Conservation (phyloP, 1,140 invertebrate species). For the Cherax quadricarinatus region DNA sequence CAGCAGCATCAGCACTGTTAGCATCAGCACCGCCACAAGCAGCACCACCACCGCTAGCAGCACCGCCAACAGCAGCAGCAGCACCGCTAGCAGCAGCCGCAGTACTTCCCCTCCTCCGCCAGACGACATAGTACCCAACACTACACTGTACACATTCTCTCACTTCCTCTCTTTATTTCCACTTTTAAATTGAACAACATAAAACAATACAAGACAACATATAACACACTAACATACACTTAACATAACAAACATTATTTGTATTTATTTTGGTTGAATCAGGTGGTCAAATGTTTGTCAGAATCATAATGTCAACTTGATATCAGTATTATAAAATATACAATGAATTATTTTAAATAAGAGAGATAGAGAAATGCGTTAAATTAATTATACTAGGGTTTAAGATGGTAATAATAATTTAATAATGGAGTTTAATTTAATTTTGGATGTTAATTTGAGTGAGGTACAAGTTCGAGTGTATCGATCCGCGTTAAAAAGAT, state of each 20-base stretch:
- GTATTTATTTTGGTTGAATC: slow-evolving; percentile 66
- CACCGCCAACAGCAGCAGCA: too few relatives aligned
- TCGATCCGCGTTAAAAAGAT: slow-evolving; percentile 65
- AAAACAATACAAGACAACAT: neutral
- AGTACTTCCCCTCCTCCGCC: neutral
- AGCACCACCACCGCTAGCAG: too few relatives aligned
- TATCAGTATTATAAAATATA: neutral
- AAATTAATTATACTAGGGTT: neutral
- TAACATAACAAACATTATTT: neutral
- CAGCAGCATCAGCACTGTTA: too few relatives aligned
- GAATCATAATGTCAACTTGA: neutral
- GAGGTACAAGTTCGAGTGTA: slow-evolving; percentile 36
- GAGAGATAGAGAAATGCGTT: neutral
- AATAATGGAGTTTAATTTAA: neutral
- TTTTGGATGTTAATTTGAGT: neutral
- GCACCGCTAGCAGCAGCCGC: too few relatives aligned
- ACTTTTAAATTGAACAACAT: neutral
- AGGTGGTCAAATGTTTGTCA: slow-evolving; percentile 43
- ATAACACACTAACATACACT: neutral
- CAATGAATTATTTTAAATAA: neutral
- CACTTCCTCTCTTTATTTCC: neutral
- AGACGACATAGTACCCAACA: neutral
- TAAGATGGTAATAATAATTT: neutral
- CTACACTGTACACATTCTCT: neutral
- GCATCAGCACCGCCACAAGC: too few relatives aligned